Percentiles rank a stretch among this genome's conserved stretches.
These are phyloP conservation scores for Oligia latruncula DNA, from an alignment of 2,888 invertebrate genomes.

Conservation along the genomic window DNA sequence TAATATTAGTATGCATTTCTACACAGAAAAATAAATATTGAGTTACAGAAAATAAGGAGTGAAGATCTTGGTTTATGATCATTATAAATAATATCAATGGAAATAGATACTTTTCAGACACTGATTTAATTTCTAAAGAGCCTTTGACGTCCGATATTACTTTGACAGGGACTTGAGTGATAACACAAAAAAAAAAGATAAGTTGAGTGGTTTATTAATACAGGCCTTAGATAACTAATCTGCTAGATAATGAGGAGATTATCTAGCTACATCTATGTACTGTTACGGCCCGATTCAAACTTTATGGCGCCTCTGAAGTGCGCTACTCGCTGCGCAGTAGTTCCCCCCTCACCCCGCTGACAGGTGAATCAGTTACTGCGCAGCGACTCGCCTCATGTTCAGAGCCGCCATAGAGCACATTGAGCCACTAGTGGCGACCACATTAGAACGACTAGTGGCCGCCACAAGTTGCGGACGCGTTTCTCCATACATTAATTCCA, in stretches of 20 bases:
- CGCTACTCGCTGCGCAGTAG: not conserved
- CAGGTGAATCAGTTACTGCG: not conserved
- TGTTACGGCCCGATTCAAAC: not conserved
- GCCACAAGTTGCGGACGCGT: too few species aligned
- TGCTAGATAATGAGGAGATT: slow-evolving; percentile 32
- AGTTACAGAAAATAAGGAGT: not conserved
- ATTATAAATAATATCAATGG: not conserved
- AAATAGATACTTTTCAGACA: not conserved
- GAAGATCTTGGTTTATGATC: not conserved
- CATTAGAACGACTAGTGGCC: too few species aligned
- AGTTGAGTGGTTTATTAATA: slow-evolving; percentile 23
- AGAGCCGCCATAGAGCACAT: too few species aligned
- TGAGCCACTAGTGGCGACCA: too few species aligned
- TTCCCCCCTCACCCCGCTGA: not conserved
- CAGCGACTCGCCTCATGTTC: not conserved
- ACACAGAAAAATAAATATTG: not conserved
- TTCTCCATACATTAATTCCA: too few species aligned
- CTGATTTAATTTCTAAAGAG: slow-evolving; percentile 6
- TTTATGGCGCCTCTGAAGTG: not conserved
- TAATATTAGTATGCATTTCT: too few species aligned
- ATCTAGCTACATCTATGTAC: not conserved
- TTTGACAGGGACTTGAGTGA: slow-evolving; percentile 4
- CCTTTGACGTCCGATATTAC: slow-evolving; percentile 6
- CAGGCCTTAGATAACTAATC: slow-evolving; percentile 33
- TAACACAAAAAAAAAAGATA: slow-evolving; percentile 18